These are phyloP conservation scores for Tetragonula clypearis DNA, from an alignment of 1,140 invertebrate genomes.

Conservation along the genomic window DNA sequence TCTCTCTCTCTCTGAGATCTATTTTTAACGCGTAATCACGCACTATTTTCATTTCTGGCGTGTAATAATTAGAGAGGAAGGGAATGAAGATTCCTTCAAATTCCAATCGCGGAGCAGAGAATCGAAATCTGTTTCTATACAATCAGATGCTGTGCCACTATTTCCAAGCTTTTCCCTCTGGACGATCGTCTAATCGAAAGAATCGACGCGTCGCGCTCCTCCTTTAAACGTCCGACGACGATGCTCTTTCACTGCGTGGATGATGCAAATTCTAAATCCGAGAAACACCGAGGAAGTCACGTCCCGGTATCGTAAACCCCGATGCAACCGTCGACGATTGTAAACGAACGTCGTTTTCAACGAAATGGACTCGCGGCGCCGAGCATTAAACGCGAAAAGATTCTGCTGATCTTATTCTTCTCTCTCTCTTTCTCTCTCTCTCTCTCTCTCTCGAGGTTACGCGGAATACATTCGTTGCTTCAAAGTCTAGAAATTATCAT, in stretches of 20 bases:
- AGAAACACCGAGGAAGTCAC: slow-evolving; percentile 7
- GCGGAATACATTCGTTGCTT: not conserved
- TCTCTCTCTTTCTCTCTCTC: too few relatives aligned
- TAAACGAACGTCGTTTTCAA: slow-evolving; percentile 10
- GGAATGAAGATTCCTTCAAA: too few relatives aligned
- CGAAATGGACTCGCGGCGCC: slow-evolving; percentile 2
- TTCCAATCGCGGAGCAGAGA: too few relatives aligned
- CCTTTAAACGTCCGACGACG: not conserved
- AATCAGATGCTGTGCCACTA: too few relatives aligned
- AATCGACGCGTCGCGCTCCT: not conserved
- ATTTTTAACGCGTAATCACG: too few relatives aligned
- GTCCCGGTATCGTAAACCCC: slow-evolving; percentile 4
- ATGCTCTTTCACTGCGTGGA: too few relatives aligned
- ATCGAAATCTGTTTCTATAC: too few relatives aligned
- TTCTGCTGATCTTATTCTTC: slow-evolving; percentile 10
- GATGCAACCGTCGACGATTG: not conserved
- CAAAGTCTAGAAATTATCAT: too few relatives aligned
- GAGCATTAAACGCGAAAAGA: slow-evolving; percentile 4
- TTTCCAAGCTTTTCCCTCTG: not conserved
- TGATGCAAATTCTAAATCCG: slow-evolving; percentile 8
- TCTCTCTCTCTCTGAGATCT: too few relatives aligned
- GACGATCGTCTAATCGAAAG: not conserved
- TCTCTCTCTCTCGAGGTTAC: not conserved
- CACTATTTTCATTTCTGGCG: too few relatives aligned
- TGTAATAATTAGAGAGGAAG: too few relatives aligned